Evolutionary conservation across 1,140 invertebrate species (phyloP), one percentile per base, ranked within the genome.

Genomic region (Gryon sp.): DNA sequence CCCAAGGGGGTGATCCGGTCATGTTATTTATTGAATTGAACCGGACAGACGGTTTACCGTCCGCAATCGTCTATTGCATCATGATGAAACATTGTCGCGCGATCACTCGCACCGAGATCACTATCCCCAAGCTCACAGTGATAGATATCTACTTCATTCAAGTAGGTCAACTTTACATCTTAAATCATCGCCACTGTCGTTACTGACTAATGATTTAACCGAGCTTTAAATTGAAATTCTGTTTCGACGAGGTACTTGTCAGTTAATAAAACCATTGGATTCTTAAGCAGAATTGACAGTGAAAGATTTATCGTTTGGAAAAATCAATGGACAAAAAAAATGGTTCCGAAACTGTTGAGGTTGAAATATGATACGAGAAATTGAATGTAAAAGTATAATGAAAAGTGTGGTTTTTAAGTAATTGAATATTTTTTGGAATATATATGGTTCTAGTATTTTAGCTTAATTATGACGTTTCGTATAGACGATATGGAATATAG

Each of bases 21-120:
- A 57, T 48, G 69, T 78, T 78, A 80, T 80, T 80, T 80, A 80
- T 80, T 76, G 78, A 78, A 80, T 80, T 73, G 75, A 68, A 72
- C 55, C 40, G 57, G 66, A 69, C 78, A 72, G 55, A 50, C 66
- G 66, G 70, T 76, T n/a, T 75, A 60, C 62, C 20, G 45, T 50
- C 63, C 65, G 53, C 62, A 76, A 79, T 82, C 76, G 60, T 15
- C 19, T 55, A 45, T 75, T 74, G 76, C 76, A 80, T 79, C 79
- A 72, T 60, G 76, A 76, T 78, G 78, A 81, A 78, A 77, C 79
- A 80, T 70, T 73, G 77, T 70, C 77, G 62, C 28, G n/a, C n/a
- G n/a, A n/a, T n/a, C n/a, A 20, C 43, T 53, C 38, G 57, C 40
- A 45, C 2, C 18, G 28, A 30, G 22, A 60, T 45, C 43, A n/a